These are phyloP conservation scores for Plutella xylostella DNA, from an alignment of 2,888 invertebrate species.

Conservation along the genomic window DNA sequence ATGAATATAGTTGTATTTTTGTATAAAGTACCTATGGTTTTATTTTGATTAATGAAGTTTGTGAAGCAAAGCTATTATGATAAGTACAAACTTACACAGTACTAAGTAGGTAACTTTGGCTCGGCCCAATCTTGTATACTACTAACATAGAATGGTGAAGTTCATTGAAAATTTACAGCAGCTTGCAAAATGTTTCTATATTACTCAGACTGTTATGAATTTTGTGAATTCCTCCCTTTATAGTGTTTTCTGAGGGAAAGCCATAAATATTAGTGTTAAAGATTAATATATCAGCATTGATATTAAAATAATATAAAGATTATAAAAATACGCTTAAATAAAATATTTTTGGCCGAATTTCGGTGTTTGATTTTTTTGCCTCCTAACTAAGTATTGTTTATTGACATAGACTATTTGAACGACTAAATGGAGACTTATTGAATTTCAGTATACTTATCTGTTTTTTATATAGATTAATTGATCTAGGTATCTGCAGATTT, in stretches of 20 bases:
- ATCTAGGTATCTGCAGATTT: too few species aligned
- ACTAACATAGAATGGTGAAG: conserved; percentile 38
- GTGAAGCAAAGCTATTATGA: conserved; percentile 39
- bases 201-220: conserved; percentile 31
- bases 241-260: conserved; percentile 47
- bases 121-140: conserved; percentile 37
- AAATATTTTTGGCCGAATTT: conserved; percentile 67
- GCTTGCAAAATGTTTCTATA: conserved; percentile 1
- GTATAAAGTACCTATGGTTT: conserved; percentile 46
- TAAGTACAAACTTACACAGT: conserved; percentile 58
- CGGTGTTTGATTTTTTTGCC: too few species aligned
- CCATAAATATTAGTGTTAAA: conserved; percentile 63
- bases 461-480: too few species aligned
- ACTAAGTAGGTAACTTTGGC: conserved; percentile 24
- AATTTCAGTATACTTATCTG: too few species aligned
- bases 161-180: conserved; percentile 33
- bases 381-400: too few species aligned
- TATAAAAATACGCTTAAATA: conserved; percentile 70
- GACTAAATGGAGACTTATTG: too few species aligned
- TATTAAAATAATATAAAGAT: conserved; percentile 51
- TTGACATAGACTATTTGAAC: too few species aligned
- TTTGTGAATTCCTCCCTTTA: conserved; percentile 38
- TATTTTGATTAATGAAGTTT: conserved; percentile 35
- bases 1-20: conserved; percentile 54
- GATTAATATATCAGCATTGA: conserved; percentile 67